Evolutionary conservation across 2,113 vertebrate genomes (phyloP).

Genomic region (Plecotus auritus): DNA sequence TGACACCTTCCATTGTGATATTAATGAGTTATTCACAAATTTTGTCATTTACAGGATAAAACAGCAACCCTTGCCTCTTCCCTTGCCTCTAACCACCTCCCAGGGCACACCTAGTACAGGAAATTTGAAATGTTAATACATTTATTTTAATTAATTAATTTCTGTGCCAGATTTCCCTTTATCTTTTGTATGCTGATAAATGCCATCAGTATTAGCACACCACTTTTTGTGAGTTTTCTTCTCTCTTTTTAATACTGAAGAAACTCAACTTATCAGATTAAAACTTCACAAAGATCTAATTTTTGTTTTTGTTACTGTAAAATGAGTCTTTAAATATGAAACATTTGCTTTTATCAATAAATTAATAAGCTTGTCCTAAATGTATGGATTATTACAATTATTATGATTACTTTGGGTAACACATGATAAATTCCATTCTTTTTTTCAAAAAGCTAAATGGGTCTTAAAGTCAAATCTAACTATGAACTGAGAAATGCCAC

Average conservation of each 20-base stretch:
- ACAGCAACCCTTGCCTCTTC: neutral
- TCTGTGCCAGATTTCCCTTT: neutral
- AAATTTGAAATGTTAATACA: neutral
- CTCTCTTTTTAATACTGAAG: neutral
- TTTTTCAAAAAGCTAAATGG: neutral
- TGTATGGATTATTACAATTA: neutral
- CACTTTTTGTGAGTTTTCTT: neutral
- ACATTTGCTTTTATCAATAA: neutral
- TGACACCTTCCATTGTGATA: neutral
- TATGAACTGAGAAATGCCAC: neutral
- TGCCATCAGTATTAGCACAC: neutral
- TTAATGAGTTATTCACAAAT: neutral
- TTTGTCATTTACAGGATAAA: neutral
- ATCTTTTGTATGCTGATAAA: neutral
- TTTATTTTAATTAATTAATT: constrained; percentile 4
- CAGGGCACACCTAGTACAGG: neutral
- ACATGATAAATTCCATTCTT: neutral
- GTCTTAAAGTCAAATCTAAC: neutral
- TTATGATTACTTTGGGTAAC: neutral
- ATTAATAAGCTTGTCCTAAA: neutral
- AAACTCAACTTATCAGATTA: neutral
- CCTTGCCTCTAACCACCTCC: neutral
- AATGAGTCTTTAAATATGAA: neutral
- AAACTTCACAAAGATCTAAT: neutral
- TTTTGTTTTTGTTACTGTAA: neutral